Evolutionary conservation across 2,797 vertebrate genomes (phyloP).

Genomic region (Brachymystax lenok): DNA sequence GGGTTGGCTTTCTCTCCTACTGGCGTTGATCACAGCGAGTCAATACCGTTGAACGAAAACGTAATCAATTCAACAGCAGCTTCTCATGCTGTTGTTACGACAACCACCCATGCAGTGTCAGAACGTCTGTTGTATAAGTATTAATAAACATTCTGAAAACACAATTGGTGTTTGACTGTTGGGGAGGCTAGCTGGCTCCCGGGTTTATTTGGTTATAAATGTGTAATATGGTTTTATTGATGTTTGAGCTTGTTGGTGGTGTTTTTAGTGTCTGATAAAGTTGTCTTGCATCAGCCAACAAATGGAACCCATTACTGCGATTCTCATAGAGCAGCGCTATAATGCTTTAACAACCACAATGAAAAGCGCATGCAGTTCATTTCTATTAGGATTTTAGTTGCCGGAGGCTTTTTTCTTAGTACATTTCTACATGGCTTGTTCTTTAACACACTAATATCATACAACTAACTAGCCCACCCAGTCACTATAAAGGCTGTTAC

Average conservation of each 20-base stretch:
- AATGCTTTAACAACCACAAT: conserved; percentile 23
- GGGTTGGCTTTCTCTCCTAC: conserved; percentile 3
- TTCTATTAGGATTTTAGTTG: conserved; percentile 41
- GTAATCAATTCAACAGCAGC: not conserved
- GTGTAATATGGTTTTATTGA: conserved; percentile 31
- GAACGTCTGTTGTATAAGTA: not conserved
- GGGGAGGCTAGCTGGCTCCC: not conserved
- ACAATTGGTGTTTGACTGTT: not conserved
- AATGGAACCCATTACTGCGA: conserved; percentile 46
- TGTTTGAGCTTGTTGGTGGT: conserved; percentile 29
- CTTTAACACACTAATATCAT: conserved; percentile 6
- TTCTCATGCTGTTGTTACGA: not conserved
- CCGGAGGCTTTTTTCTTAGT: conserved; percentile 8
- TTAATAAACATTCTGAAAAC: not conserved
- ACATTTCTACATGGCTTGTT: conserved; percentile 9
- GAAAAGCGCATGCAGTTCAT: conserved; percentile 28
- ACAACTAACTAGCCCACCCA: conserved; percentile 38
- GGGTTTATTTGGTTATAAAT: conserved; percentile 35
- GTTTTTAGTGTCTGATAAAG: conserved; percentile 30
- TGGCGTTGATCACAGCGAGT: not conserved
- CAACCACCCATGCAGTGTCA: too few species aligned
- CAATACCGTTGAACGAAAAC: conserved; percentile 3
- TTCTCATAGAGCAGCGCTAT: conserved; percentile 6
- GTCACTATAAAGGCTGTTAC: conserved; percentile 23
- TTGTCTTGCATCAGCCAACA: conserved; percentile 33